Percentiles rank a stretch among this genome's conserved stretches.
Evolutionary conservation across 2,888 invertebrate species (phyloP).

Genomic region (Vanessa cardui): DNA sequence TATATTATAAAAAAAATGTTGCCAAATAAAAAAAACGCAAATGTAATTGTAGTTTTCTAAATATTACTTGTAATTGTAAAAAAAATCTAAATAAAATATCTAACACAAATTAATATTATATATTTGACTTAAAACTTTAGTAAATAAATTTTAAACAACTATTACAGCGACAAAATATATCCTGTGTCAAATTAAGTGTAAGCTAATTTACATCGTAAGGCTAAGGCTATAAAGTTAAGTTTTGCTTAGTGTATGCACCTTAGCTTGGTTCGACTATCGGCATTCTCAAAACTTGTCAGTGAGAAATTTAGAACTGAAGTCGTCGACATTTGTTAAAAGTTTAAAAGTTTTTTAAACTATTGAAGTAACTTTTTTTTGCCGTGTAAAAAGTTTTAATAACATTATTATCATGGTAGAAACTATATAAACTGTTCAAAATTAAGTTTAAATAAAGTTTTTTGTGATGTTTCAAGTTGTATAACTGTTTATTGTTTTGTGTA

Average conservation of each 20-base stretch:
- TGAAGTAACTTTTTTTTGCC: conserved; percentile 50
- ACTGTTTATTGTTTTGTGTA: conserved; percentile 79
- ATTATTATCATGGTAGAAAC: conserved; percentile 14
- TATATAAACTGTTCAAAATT: conserved; percentile 31
- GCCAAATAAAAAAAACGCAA: too few species aligned
- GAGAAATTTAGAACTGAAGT: conserved; percentile 60
- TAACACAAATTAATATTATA: too few species aligned
- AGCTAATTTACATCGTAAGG: neutral
- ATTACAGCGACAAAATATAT: neutral
- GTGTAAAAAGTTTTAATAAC: conserved; percentile 28
- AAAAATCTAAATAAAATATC: too few species aligned
- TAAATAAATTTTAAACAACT: too few species aligned
- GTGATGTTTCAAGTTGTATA: conserved; percentile 58
- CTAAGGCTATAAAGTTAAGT: conserved; percentile 1
- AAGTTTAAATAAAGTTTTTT: conserved; percentile 47
- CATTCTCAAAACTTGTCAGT: conserved; percentile 56
- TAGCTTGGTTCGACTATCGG: conserved; percentile 40
- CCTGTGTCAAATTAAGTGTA: neutral
- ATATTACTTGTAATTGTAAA: too few species aligned
- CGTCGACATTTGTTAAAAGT: conserved; percentile 68
- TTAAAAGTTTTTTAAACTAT: conserved; percentile 58
- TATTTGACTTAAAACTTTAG: too few species aligned
- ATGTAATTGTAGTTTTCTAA: too few species aligned
- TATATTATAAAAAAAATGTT: too few species aligned
- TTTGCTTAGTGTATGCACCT: conserved; percentile 21